A percentile compares a stretch with the other conserved stretches of the same genome.
Conservation (phyloP, 2,113 vertebrate genomes). For the Hydrolagus affinis region DNA sequence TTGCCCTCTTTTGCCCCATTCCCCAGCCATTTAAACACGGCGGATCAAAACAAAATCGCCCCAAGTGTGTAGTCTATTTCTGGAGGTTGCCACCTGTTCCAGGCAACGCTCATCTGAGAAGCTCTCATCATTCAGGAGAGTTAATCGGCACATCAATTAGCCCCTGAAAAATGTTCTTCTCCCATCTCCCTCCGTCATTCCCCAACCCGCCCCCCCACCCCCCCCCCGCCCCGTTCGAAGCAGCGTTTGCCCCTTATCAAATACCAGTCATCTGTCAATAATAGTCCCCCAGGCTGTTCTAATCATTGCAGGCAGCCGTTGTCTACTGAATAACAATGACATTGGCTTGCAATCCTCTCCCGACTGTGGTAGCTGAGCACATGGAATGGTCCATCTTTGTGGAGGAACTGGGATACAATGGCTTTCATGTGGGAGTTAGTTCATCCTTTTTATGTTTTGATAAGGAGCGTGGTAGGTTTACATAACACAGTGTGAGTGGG, state of each 20-base stretch:
- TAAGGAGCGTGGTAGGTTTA: slow-evolving; percentile 61
- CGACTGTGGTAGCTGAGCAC: slow-evolving; percentile 44
- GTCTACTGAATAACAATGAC: slow-evolving; percentile 9
- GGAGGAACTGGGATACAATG: slow-evolving; percentile 45
- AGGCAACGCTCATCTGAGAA: background rate
- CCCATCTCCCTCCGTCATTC: background rate
- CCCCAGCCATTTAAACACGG: background rate
- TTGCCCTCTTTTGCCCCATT: background rate
- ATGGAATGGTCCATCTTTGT: slow-evolving; percentile 55
- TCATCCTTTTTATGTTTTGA: slow-evolving; percentile 62
- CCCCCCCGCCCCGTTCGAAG: background rate
- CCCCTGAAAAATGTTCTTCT: slow-evolving; percentile 11
- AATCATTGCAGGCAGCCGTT: background rate
- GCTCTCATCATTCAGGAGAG: slow-evolving; percentile 9
- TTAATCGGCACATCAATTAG: background rate
- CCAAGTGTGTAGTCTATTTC: background rate
- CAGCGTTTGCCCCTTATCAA: slow-evolving; percentile 36
- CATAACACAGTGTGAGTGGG: slow-evolving; percentile 57
- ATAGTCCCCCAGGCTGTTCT: background rate
- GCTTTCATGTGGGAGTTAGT: slow-evolving; percentile 77
- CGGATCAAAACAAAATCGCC: background rate
- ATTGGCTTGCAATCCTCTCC: background rate
- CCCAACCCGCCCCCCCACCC: no score
- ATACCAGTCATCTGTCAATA: slow-evolving; percentile 37
- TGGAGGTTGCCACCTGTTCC: background rate